Conservation (phyloP, 2,888 invertebrate genomes). For the Drosophila ochracea region DNA sequence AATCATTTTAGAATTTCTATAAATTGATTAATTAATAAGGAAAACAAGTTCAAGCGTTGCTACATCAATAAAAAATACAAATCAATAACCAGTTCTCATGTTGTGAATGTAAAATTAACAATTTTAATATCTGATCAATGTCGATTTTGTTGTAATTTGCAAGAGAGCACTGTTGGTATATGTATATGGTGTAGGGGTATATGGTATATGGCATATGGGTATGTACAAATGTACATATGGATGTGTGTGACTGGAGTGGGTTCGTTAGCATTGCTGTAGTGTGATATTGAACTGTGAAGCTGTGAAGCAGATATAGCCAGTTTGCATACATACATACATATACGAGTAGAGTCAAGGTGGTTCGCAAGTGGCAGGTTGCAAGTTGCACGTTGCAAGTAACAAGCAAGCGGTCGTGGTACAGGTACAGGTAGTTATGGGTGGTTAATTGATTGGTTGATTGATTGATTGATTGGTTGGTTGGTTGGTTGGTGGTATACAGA, state of each 20-base stretch:
- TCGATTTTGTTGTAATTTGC: background rate
- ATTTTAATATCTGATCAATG: background rate
- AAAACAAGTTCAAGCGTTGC: background rate
- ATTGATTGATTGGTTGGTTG: background rate
- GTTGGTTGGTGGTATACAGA: conserved; percentile 9
- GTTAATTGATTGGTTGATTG: background rate
- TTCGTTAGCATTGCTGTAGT: background rate
- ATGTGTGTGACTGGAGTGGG: background rate
- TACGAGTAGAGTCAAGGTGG: conserved; percentile 24
- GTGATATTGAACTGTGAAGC: background rate
- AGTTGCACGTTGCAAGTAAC: background rate
- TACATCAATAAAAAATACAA: background rate
- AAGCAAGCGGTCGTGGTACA: background rate
- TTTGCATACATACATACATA: conserved; percentile 39
- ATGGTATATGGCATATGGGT: background rate
- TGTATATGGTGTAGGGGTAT: too few species aligned
- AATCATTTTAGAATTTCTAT: background rate
- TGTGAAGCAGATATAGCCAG: conserved; percentile 1
- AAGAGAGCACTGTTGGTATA: background rate
- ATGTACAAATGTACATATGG: background rate
- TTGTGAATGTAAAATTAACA: background rate
- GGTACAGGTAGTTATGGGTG: background rate
- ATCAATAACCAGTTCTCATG: background rate
- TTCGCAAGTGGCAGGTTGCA: background rate
- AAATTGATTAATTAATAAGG: background rate